Base-by-base conservation (phyloP, 2,888 invertebrate species). In the Melinaea menophilus region DNA sequence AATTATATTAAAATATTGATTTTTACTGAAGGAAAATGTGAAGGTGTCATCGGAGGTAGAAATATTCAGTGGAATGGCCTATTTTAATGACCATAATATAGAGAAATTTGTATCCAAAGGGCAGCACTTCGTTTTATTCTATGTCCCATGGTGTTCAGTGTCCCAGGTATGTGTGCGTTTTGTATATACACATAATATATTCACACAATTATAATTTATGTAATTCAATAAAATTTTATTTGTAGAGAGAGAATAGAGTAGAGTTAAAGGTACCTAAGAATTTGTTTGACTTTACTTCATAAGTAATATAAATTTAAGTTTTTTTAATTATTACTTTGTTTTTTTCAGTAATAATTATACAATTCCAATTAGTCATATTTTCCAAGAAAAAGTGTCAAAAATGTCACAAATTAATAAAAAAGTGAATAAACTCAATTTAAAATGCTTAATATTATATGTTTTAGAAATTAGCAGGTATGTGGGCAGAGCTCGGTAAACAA, bases 141-240 rank as follows among this genome's bases (percentile, higher is more conserved):
- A 95, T 86, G 96, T 96, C 0, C 97, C 98, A 0, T 98, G 98
- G 98, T 98, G 98, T 82, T 93, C 95, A 63, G 95, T 96, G 75
- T 97, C 97, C 74, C 95, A 95, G 92, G 95, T 95, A 86, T 51
- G 13, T 48, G 2, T 41, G 9, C 9, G 11, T 41, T 5, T 31
- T 31, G 31, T 51, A 51, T 7, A 31, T 11, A 31, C 5, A 2
- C 2, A 11, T 9, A 2, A 1, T 31, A 31, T 0, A 51, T 2
- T 7, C 11, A 51, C 31, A 51, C 5, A 41, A 9, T 9, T 1
- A 37, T 7, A 37, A 22, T 22, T 22, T 0, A 22, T 22, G 22
- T 22, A 22, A 22, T 22, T 22, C 22, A 22, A 22, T 22, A 22
- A 22, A 22, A 22, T 22, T 22, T 22, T 22, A 22, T 22, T 22